Conservation (phyloP, 2,888 invertebrate species). For the Spilarctia lutea region DNA sequence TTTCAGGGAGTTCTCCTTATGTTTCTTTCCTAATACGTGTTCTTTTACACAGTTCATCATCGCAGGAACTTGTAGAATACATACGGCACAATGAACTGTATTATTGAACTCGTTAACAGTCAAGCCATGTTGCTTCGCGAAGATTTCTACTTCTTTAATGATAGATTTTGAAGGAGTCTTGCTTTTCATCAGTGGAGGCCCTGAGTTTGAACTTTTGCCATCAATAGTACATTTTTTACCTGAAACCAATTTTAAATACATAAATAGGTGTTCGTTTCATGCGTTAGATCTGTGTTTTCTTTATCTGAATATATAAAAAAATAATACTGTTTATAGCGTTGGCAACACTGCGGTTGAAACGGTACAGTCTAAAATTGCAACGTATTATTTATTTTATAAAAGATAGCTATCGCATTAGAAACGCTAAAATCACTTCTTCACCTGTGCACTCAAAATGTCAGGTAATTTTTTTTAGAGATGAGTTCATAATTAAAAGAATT, state of each 20-base stretch:
- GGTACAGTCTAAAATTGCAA: no score
- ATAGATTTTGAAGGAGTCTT: background rate
- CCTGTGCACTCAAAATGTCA: no score
- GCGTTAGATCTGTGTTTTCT: no score
- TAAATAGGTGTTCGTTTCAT: background rate
- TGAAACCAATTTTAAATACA: background rate
- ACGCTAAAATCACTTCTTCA: no score
- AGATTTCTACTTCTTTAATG: background rate
- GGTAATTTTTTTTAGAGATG: no score
- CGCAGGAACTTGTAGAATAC: background rate
- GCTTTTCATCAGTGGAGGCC: background rate
- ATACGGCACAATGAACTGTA: constrained; percentile 5
- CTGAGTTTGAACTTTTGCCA: background rate
- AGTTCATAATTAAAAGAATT: background rate
- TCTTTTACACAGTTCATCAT: constrained; percentile 3
- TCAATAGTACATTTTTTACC: background rate
- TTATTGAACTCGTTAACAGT: background rate
- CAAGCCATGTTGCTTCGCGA: constrained; percentile 7
- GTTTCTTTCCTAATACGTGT: constrained; percentile 8
- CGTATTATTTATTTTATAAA: no score
- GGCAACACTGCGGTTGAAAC: no score
- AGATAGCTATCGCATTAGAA: no score
- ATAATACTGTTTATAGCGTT: no score
- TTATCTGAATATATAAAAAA: no score
- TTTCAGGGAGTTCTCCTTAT: constrained; percentile 2